Evolutionary conservation across 64 coral and sea anemone species (phyloP), one percentile per base, ranked within the genome.

Genomic region (Porites lutea): DNA sequence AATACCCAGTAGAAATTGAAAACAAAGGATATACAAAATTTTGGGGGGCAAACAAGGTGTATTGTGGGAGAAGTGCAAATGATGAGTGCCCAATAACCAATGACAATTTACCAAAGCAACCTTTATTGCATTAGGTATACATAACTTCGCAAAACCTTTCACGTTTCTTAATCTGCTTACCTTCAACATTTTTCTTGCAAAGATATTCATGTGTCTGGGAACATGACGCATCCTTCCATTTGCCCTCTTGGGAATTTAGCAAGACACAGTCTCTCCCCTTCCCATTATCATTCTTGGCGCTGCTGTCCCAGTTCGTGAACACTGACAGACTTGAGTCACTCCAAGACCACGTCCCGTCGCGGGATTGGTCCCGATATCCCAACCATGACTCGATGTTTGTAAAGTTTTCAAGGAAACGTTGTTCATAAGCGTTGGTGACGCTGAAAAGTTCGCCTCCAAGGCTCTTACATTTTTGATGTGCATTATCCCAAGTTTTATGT

Each of bases 341-440:
- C 97, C 97, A 99, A 2, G 89, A 70, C 97, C 97, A 99, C 4
- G 97, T 99, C 4, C 97, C 97, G 44, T 95, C 97, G 3, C 86
- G 44, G 11, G 90, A 93, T 79, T 99, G 93, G 66, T 99, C 97
- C 68, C 94, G 83, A 87, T 99, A 99, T 13, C 97, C 97, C n/a
- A 99, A 86, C 97, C 97, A 99, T 1, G 94, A 93, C 63, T 95
- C 94, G 19, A 76, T 93, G 54, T 93, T 94, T 16, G 94, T 95
- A 46, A 96, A 93, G 77, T 95, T 93, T 83, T 96, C 90, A 37
- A 99, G 58, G 60, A 99, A 99, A 16, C 94, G 89, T 80, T 99
- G 97, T 83, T 99, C 97, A 16, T 99, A 99, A 10, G 97, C 97
- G 74, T 99, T 99, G 13, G 86, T 99, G 19, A 99, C 97, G 71